phyloP scores from a whole-genome alignment of 53 echinoderm and acorn worm species.

The Echinometra lucunter region DNA sequence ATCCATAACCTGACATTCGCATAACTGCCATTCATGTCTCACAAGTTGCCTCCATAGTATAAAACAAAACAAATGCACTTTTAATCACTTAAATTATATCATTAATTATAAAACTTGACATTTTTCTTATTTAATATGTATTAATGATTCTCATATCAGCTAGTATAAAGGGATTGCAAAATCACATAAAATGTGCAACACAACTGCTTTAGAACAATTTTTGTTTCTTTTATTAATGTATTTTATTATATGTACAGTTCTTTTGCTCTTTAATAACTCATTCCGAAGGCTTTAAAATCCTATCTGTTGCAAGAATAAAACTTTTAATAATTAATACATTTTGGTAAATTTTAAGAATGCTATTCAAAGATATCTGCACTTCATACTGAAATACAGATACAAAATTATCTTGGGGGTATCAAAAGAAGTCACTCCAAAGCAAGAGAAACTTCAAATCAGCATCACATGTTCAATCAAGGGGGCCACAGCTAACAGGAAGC shows the following conservation, averaged over 20 bases:
- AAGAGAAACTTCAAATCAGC: not conserved
- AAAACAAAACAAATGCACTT: too few relatives aligned
- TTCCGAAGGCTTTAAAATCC: not conserved
- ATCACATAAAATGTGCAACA: not conserved
- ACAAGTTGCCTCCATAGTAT: too few relatives aligned
- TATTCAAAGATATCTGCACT: not conserved
- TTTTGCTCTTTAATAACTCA: not conserved
- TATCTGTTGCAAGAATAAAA: not conserved
- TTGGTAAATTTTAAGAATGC: not conserved
- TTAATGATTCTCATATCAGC: not conserved
- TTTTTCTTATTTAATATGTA: not conserved
- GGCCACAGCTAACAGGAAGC: constrained; percentile 10
- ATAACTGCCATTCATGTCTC: too few relatives aligned
- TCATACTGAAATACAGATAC: not conserved
- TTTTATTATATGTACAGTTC: not conserved
- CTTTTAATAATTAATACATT: not conserved
- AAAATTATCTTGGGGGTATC: not conserved
- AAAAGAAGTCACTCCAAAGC: not conserved
- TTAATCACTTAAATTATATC: too few relatives aligned
- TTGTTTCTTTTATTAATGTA: not conserved
- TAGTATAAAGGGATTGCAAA: not conserved
- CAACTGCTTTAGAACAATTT: not conserved
- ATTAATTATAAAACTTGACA: not conserved
- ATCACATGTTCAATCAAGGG: not conserved
- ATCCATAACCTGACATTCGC: too few relatives aligned